Evolutionary conservation across 1,140 invertebrate species (phyloP).

Genomic region (Lepidurus couesii): DNA sequence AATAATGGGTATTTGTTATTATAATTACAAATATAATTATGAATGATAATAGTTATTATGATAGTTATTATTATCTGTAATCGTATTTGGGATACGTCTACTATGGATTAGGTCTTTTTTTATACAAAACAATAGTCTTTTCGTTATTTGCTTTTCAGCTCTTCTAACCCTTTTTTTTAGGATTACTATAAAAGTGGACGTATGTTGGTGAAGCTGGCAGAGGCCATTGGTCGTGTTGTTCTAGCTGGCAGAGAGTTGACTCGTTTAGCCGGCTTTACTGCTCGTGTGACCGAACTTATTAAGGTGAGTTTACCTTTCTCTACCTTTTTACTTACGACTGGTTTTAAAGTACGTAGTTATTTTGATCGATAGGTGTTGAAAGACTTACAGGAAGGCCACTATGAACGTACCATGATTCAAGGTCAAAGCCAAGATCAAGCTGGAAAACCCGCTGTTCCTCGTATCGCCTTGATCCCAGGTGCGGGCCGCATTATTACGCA

Average conservation of each 20-base stretch:
- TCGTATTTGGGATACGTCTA: too few species aligned
- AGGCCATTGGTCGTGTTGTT: conserved; percentile 90
- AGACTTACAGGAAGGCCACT: conserved; percentile 79
- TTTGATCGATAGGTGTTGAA: conserved; percentile 56
- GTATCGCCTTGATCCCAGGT: conserved; percentile 52
- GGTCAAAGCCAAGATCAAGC: conserved; percentile 40
- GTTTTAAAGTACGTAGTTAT: background rate
- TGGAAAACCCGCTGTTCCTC: background rate
- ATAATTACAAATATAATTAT: too few species aligned
- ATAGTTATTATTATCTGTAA: too few species aligned
- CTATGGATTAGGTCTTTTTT: conserved; percentile 22
- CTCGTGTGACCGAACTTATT: conserved; percentile 83
- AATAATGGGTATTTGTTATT: too few species aligned
- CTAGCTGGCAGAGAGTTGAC: conserved; percentile 91
- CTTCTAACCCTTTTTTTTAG: conserved; percentile 43
- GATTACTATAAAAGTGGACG: conserved; percentile 93
- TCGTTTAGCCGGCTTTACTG: conserved; percentile 85
- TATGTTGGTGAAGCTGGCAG: conserved; percentile 94
- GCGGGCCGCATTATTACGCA: conserved; percentile 73
- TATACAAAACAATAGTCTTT: conserved; percentile 25
- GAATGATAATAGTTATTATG: too few species aligned
- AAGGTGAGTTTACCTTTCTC: conserved; percentile 39
- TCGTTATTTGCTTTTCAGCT: background rate
- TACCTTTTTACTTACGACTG: background rate
- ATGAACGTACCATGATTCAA: conserved; percentile 79